These are phyloP conservation scores for Zaprionus africanus DNA, from an alignment of 1,140 invertebrate genomes.

Conservation along the genomic window DNA sequence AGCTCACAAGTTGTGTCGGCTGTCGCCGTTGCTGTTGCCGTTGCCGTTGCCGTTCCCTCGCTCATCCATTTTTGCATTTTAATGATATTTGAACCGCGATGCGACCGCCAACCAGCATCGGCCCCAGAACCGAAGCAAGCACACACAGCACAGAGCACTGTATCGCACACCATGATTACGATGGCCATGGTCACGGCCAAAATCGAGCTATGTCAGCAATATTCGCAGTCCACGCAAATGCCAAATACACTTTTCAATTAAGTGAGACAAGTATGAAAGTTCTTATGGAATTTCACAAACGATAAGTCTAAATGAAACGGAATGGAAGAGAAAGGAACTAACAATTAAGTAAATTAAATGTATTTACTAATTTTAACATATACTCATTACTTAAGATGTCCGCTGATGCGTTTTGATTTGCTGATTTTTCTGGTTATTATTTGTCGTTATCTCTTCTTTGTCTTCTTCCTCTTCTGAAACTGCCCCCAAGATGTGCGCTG, in stretches of 20 bases:
- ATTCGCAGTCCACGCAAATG: not conserved
- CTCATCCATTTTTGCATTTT: conserved; percentile 80
- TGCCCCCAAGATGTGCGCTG: too few species aligned
- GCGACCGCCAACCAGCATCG: conserved; percentile 23
- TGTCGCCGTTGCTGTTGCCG: conserved; percentile 1
- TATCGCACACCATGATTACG: conserved; percentile 12
- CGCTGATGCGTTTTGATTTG: too few species aligned
- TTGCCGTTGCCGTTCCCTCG: conserved; percentile 10
- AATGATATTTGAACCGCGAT: conserved; percentile 76
- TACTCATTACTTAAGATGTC: too few species aligned
- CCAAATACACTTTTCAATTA: not conserved
- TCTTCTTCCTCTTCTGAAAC: too few species aligned
- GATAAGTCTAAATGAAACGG: too few species aligned
- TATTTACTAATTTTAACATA: too few species aligned
- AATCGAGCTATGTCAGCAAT: not conserved
- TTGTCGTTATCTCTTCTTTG: too few species aligned
- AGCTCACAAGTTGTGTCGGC: conserved; percentile 39
- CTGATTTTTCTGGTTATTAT: too few species aligned
- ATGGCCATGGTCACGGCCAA: conserved; percentile 14
- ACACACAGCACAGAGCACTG: not conserved
- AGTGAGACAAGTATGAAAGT: not conserved
- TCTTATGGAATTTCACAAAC: not conserved
- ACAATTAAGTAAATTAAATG: too few species aligned
- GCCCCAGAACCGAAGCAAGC: not conserved
- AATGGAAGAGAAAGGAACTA: too few species aligned